Conservation (phyloP, 2,113 vertebrate genomes). For the Pluvianellus socialis region DNA sequence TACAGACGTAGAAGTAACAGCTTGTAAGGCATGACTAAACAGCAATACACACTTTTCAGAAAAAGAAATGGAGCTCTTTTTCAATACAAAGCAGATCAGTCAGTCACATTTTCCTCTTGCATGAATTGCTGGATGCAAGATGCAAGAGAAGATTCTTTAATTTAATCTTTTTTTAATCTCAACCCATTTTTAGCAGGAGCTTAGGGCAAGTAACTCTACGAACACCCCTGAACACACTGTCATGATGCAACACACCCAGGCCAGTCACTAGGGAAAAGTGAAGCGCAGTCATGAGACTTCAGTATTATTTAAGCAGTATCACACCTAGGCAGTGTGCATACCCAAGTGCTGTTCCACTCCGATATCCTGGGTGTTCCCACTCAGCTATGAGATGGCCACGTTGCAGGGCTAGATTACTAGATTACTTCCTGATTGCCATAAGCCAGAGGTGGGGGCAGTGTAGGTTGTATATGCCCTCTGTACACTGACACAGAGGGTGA, state of each 20-base stretch:
- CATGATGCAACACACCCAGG: neutral
- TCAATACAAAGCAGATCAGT: neutral
- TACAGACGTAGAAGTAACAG: neutral
- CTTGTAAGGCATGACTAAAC: neutral
- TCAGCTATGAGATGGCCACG: rapidly evolving
- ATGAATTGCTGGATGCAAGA: neutral
- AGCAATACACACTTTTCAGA: neutral
- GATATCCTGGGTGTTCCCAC: conserved; percentile 30
- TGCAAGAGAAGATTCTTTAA: neutral
- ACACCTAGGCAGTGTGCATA: neutral
- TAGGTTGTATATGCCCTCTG: neutral
- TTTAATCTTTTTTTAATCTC: neutral
- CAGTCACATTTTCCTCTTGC: neutral
- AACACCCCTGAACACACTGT: neutral
- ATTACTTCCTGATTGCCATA: neutral
- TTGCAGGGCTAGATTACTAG: neutral
- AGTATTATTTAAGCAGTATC: neutral
- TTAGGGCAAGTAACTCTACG: neutral
- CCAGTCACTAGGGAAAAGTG: neutral
- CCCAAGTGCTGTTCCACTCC: neutral
- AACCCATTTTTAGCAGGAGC: neutral
- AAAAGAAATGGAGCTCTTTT: neutral
- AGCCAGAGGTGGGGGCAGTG: neutral
- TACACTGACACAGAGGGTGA: neutral
- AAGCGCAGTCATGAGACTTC: neutral